A percentile compares a stretch with the other conserved stretches of the same genome.
Conservation (phyloP, 2,113 vertebrate species). For the rat (Rattus norvegicus) region GRCr8 NC_086023.1:117365501-117366000, state of each 20-base stretch:
- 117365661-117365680: not conserved
- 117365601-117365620: not conserved
- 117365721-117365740: not conserved
- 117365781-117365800: not conserved
- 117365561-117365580: not conserved
- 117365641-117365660: not conserved
- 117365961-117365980: slow-evolving; percentile 19
- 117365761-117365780: not conserved
- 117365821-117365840: not conserved
- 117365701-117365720: not conserved
- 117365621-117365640: no score
- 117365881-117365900: not conserved
- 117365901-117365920: not conserved
- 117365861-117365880: not conserved
- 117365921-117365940: not conserved
- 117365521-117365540: not conserved
- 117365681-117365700: slow-evolving; percentile 5
- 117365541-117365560: not conserved
- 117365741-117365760: not conserved
- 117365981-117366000: slow-evolving; percentile 48
- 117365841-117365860: not conserved
- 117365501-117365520: not conserved
- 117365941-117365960: not conserved
- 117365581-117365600: not conserved
- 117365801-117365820: not conserved